Conservation (phyloP, 1,140 invertebrate genomes). For the Orius laevigatus region DNA sequence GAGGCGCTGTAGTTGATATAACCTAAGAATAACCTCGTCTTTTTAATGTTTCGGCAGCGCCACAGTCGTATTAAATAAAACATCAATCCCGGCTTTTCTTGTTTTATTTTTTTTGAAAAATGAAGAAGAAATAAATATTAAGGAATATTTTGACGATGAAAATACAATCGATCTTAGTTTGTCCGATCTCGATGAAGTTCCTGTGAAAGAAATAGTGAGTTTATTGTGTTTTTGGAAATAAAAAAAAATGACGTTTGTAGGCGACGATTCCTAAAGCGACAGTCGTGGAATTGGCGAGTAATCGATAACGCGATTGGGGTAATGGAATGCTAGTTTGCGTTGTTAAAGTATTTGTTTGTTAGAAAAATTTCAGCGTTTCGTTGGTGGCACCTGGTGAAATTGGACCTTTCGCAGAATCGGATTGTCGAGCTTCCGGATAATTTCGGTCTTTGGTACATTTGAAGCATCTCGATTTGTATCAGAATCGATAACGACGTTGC, state of each 20-base stretch:
- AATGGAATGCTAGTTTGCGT: slow-evolving; percentile 29
- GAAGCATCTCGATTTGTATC: slow-evolving; percentile 60
- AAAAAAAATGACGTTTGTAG: slow-evolving; percentile 33
- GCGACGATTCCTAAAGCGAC: slow-evolving; percentile 46
- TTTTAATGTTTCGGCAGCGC: background rate
- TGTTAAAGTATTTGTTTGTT: slow-evolving; percentile 19
- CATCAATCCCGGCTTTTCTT: background rate
- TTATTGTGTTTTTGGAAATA: too few species aligned
- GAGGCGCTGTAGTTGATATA: too few species aligned
- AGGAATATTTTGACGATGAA: slow-evolving; percentile 38
- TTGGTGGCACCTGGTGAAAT: slow-evolving; percentile 48
- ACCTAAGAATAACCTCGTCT: background rate
- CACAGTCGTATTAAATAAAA: background rate
- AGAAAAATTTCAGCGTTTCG: slow-evolving; percentile 39
- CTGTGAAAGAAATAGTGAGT: slow-evolving; percentile 62
- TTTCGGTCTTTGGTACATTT: slow-evolving; percentile 56
- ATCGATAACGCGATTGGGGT: slow-evolving; percentile 47
- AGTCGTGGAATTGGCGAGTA: slow-evolving; percentile 57
- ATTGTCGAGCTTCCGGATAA: slow-evolving; percentile 54
- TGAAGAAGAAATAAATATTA: slow-evolving; percentile 17
- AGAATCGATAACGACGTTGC: slow-evolving; percentile 42
- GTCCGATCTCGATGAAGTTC: slow-evolving; percentile 52
- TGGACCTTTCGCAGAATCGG: slow-evolving; percentile 65
- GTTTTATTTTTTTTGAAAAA: slow-evolving; percentile 1
- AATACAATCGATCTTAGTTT: slow-evolving; percentile 53